Evolutionary conservation across 2,888 invertebrate species (phyloP).

Genomic region (Harpagoxenus sublaevis): DNA sequence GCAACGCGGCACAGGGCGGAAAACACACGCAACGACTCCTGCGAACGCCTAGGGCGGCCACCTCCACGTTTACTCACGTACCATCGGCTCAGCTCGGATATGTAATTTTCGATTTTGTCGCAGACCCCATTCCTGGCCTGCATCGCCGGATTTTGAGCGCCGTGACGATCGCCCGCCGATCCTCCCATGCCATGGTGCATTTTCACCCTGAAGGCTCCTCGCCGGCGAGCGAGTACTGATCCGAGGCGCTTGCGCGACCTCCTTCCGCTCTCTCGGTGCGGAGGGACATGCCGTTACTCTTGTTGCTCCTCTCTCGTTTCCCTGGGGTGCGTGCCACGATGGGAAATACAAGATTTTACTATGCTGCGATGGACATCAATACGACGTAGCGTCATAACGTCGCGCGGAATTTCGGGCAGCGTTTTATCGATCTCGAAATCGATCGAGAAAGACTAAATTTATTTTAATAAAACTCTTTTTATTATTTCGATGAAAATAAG

Average conservation of each 20-base stretch:
- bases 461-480: background rate
- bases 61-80: conserved; percentile 83
- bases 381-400: conserved; percentile 3
- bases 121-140: conserved; percentile 87
- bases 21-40: conserved; percentile 38
- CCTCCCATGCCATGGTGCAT: conserved; percentile 85
- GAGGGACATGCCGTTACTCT: conserved; percentile 51
- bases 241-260: conserved; percentile 79
- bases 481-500: background rate
- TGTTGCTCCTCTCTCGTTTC: conserved; percentile 40
- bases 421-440: conserved; percentile 31
- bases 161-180: conserved; percentile 82
- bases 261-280: conserved; percentile 58
- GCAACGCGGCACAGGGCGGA: conserved; percentile 46
- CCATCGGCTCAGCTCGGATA: conserved; percentile 91
- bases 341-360: conserved; percentile 32
- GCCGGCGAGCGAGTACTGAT: conserved; percentile 68
- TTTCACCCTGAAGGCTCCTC: conserved; percentile 78
- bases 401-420: background rate
- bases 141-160: conserved; percentile 81
- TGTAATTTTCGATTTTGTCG: conserved; percentile 90
- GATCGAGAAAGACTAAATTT: conserved; percentile 1
- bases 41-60: background rate
- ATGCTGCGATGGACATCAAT: background rate
- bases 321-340: background rate